A percentile compares a stretch with the other conserved stretches of the same genome.
Conservation (phyloP, 2,888 invertebrate species). For the Zhuqinia jingwanae region DNA sequence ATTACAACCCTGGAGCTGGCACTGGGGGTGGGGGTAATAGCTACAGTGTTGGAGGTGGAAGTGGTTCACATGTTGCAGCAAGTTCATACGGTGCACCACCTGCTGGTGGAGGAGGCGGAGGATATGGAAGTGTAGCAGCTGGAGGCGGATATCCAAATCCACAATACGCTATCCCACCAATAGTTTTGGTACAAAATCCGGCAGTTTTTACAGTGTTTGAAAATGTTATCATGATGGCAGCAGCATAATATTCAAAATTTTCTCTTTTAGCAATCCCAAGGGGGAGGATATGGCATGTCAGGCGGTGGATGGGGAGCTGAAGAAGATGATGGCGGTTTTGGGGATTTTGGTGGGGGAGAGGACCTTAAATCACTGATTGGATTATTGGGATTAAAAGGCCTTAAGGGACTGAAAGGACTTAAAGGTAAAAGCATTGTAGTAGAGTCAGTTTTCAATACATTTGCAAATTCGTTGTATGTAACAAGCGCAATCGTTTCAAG, state of each 20-base stretch:
- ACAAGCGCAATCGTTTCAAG: too few relatives aligned
- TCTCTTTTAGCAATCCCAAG: conserved; percentile 39
- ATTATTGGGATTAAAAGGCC: conserved; percentile 71
- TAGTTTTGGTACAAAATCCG: conserved; percentile 76
- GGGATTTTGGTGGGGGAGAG: conserved; percentile 56
- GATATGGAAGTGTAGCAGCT: conserved; percentile 63
- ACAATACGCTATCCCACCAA: conserved; percentile 78
- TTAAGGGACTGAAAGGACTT: conserved; percentile 75
- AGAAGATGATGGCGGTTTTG: conserved; percentile 62
- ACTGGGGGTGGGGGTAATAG: conserved; percentile 56
- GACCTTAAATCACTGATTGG: conserved; percentile 76
- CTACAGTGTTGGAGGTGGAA: conserved; percentile 61
- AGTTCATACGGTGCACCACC: conserved; percentile 67
- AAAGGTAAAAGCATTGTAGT: too few relatives aligned
- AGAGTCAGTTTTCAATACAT: too few relatives aligned
- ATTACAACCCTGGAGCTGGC: conserved; percentile 73
- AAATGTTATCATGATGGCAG: not conserved
- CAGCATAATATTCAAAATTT: too few relatives aligned
- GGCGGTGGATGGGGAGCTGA: conserved; percentile 75
- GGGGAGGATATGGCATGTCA: conserved; percentile 59
- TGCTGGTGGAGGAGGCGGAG: conserved; percentile 68
- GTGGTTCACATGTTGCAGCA: conserved; percentile 30
- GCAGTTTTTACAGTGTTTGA: too few relatives aligned
- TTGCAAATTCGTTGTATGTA: too few relatives aligned
- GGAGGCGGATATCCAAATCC: conserved; percentile 72